Percentiles rank a stretch among this genome's conserved stretches.
These are phyloP conservation scores for Drosophila persimilis DNA, from an alignment of 1,140 invertebrate genomes.

Conservation along the genomic window DNA sequence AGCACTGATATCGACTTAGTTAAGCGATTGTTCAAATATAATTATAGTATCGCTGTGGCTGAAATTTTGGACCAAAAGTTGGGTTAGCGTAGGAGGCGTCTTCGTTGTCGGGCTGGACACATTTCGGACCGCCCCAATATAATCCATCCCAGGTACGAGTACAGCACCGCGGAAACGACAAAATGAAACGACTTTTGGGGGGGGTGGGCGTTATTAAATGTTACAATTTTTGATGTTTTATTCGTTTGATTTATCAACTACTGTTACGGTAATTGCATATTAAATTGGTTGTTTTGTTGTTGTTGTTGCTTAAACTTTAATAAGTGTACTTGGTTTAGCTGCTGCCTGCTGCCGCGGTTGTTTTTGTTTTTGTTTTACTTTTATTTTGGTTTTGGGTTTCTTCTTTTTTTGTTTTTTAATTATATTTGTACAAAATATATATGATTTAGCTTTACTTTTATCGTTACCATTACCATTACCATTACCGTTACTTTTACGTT, in stretches of 20 bases:
- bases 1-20: background rate
- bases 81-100: no score
- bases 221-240: constrained; percentile 70
- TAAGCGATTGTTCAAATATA: background rate
- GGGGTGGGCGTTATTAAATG: constrained; percentile 37
- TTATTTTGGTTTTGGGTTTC: background rate
- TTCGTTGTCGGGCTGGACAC: no score
- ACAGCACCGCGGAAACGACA: no score
- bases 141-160: no score
- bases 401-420: constrained; percentile 35
- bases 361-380: constrained; percentile 10
- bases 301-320: constrained; percentile 74
- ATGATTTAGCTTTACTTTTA: constrained; percentile 55
- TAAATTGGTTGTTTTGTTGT: constrained; percentile 73
- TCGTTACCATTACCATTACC: background rate
- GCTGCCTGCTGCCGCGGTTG: constrained; percentile 55
- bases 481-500: constrained; percentile 37
- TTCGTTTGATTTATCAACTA: constrained; percentile 82
- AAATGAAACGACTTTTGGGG: constrained; percentile 12
- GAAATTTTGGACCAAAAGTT: no score
- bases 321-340: constrained; percentile 78
- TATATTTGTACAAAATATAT: constrained; percentile 81
- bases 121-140: no score
- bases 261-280: constrained; percentile 77
- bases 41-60: no score